Conservation (phyloP, 2,888 invertebrate genomes). For the Cordilura impudica region DNA sequence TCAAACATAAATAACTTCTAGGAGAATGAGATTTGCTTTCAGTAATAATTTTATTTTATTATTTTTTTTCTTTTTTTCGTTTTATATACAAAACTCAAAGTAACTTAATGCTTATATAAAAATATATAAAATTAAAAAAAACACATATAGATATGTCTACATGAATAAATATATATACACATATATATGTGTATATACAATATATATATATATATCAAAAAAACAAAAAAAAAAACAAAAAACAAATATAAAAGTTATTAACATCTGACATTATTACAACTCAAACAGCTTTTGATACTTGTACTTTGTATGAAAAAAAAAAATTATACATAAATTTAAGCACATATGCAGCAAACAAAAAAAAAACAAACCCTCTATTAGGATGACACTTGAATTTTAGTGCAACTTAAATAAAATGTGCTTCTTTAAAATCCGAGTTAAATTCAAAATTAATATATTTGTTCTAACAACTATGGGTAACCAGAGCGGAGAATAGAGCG, state of each 20-base stretch:
- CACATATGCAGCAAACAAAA: neutral
- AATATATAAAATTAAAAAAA: neutral
- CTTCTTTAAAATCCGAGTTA: too few relatives aligned
- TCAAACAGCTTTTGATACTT: neutral
- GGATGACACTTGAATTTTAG: neutral
- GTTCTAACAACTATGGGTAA: too few relatives aligned
- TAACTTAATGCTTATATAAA: neutral
- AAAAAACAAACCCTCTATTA: neutral
- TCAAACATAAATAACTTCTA: conserved; percentile 9
- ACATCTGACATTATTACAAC: conserved; percentile 26
- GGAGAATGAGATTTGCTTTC: neutral
- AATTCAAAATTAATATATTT: too few relatives aligned
- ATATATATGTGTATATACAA: too few relatives aligned
- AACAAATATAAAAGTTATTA: conserved; percentile 22
- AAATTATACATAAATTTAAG: neutral
- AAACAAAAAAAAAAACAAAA: neutral
- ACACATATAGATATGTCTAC: neutral
- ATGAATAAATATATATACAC: neutral
- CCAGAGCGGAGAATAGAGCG: too few relatives aligned
- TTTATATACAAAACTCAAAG: neutral
- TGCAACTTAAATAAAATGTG: too few relatives aligned
- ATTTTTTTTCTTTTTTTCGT: neutral
- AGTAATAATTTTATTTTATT: neutral
- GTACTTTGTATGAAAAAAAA: neutral
- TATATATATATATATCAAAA: too few relatives aligned